Evolutionary conservation across 2,888 invertebrate species (phyloP).

Genomic region (Macrosiphum euphorbiae): DNA sequence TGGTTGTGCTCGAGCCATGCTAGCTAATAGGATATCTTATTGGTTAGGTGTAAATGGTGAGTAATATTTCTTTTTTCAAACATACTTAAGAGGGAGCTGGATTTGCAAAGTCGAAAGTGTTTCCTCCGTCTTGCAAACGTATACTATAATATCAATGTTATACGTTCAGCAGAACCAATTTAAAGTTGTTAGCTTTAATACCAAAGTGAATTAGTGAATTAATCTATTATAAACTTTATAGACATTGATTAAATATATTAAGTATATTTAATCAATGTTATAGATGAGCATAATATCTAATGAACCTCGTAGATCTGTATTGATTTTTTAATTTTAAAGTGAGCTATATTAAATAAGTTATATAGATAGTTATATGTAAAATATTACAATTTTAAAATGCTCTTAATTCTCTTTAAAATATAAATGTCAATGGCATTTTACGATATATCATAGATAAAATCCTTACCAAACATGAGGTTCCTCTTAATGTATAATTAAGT

Average conservation of each 20-base stretch:
- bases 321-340: neutral
- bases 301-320: neutral
- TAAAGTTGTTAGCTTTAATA: neutral
- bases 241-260: too few species aligned
- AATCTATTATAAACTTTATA: neutral
- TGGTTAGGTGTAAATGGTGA: constrained; percentile 84
- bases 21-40: constrained; percentile 91
- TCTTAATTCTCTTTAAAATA: neutral
- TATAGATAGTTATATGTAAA: neutral
- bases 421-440: neutral
- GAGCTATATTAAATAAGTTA: neutral
- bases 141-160: neutral
- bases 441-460: neutral
- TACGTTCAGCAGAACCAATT: neutral
- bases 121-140: neutral
- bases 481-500: neutral
- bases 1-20: constrained; percentile 91
- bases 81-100: neutral
- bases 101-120: neutral
- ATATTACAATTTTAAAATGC: neutral
- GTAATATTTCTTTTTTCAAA: constrained; percentile 18
- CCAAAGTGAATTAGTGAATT: neutral
- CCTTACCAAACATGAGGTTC: neutral
- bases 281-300: neutral
- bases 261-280: too few species aligned